Conservation (phyloP, 2,888 invertebrate species). For the Oxycera nigricornis region DNA sequence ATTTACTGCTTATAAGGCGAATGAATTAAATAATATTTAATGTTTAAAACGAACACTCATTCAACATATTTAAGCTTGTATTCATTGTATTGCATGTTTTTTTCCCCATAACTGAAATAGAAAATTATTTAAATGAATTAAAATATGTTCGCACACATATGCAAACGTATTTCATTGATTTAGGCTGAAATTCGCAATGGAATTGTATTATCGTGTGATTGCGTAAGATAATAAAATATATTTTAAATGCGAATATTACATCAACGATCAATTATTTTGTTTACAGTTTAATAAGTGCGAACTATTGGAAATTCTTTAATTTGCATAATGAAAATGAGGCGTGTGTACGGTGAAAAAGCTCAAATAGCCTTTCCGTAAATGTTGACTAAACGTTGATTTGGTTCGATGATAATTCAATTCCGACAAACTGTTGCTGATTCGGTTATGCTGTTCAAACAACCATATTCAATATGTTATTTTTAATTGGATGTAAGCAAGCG, state of each 20-base stretch:
- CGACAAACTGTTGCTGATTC: too few species aligned
- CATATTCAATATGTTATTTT: too few species aligned
- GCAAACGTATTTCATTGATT: not conserved
- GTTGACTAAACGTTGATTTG: too few species aligned
- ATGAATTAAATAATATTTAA: not conserved
- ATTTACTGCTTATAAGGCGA: not conserved
- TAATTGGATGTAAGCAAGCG: too few species aligned
- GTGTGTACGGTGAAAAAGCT: too few species aligned
- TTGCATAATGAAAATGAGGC: too few species aligned
- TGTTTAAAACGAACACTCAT: not conserved
- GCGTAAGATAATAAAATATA: slow-evolving; percentile 34
- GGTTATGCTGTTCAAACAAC: too few species aligned
- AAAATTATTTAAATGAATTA: not conserved
- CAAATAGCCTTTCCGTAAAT: too few species aligned
- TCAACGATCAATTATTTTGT: slow-evolving; percentile 15
- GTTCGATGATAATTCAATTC: too few species aligned
- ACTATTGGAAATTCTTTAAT: too few species aligned
- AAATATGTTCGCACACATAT: not conserved
- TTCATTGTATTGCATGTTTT: slow-evolving; percentile 16
- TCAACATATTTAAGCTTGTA: not conserved
- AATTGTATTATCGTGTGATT: slow-evolving; percentile 13
- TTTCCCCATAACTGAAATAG: not conserved
- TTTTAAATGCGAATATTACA: slow-evolving; percentile 16
- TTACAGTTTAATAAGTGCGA: too few species aligned
- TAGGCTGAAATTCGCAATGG: slow-evolving; percentile 7